Evolutionary conservation across 2,113 vertebrate species (phyloP), one percentile per base, ranked within the genome.

Genomic region (Psittacula cyanocephala): DNA sequence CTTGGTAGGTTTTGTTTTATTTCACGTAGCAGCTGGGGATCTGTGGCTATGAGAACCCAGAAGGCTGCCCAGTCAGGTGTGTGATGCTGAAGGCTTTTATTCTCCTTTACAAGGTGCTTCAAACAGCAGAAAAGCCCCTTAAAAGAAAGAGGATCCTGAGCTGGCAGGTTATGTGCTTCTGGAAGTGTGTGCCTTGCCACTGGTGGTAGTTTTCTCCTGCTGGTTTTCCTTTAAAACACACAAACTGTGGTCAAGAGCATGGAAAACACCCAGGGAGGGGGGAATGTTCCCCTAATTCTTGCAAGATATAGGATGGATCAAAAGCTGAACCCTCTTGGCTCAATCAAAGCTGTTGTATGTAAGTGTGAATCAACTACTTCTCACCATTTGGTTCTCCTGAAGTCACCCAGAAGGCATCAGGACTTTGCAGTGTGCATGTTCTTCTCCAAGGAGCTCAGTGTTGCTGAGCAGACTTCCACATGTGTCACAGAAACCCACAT

Each of bases 351-450:
- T 3, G 2, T 31, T 14, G 50, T 10, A 3, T 13, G 0, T 20
- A 33, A 71, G 20, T 7, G 13, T 29, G 63, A 33, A 9, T 13
- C 7, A 0, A 3, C 28, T n/a, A 1, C 35, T 79, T 41, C 11
- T 63, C 24, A 3, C 22, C 4, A 0, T 62, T 22, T 0, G 23
- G 19, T 22, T n/a, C 28, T n/a, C 25, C 60, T 3, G 1, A 2
- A 55, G 41, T 27, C 70, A 5, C 63, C 71, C 83, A 39, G 17
- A 18, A 41, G 50, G 41, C 65, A n/a, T 17, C 35, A 70, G 82
- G 69, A 7, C 65, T 53, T 19, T 22, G 71, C 79, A 39, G 23
- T 4, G 1, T 47, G 29, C 57, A 3, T 6, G 0, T 55, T 46
- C 19, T n/a, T 41, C 52, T 35, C 25, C 16, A 3, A 31, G 79